A percentile compares a stretch with the other conserved stretches of the same genome.
Conservation (phyloP, 2,113 vertebrate genomes). For the Microcebus griseorufus region DNA sequence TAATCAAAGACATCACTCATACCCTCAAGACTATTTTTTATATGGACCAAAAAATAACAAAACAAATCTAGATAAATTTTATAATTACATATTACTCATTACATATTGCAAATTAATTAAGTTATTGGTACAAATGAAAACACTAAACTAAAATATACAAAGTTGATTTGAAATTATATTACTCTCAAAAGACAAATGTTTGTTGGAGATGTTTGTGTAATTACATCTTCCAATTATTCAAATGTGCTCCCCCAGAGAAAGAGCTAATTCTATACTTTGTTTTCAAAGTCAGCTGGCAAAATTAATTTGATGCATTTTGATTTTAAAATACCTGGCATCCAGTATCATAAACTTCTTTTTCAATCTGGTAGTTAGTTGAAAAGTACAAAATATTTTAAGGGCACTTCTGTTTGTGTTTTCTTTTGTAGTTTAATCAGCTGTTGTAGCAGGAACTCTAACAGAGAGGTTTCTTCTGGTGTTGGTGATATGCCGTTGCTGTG, state of each 20-base stretch:
- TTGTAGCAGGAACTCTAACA: conserved; percentile 87
- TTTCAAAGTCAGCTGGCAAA: conserved; percentile 38
- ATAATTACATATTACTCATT: not conserved
- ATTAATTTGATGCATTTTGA: conserved; percentile 57
- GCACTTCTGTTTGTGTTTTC: conserved; percentile 84
- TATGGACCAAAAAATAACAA: not conserved
- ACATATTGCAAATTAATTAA: conserved; percentile 53
- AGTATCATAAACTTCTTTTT: conserved; percentile 63
- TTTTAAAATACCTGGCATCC: conserved; percentile 66
- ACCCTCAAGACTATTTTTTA: not conserved
- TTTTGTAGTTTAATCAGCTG: conserved; percentile 87
- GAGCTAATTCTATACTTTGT: not conserved
- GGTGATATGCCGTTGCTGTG: conserved; percentile 95
- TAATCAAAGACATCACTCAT: not conserved
- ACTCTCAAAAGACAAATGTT: conserved; percentile 79
- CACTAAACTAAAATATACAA: conserved; percentile 79
- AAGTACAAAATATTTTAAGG: conserved; percentile 84
- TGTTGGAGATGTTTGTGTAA: conserved; percentile 76
- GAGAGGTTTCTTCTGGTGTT: conserved; percentile 90
- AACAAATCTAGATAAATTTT: not conserved
- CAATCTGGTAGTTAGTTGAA: conserved; percentile 66
- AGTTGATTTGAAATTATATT: conserved; percentile 73
- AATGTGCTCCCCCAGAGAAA: conserved; percentile 65
- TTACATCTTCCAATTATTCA: conserved; percentile 69
- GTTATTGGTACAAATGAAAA: conserved; percentile 64